Conservation (phyloP, 2,113 vertebrate genomes). For the Nycticryphes semicollaris region DNA sequence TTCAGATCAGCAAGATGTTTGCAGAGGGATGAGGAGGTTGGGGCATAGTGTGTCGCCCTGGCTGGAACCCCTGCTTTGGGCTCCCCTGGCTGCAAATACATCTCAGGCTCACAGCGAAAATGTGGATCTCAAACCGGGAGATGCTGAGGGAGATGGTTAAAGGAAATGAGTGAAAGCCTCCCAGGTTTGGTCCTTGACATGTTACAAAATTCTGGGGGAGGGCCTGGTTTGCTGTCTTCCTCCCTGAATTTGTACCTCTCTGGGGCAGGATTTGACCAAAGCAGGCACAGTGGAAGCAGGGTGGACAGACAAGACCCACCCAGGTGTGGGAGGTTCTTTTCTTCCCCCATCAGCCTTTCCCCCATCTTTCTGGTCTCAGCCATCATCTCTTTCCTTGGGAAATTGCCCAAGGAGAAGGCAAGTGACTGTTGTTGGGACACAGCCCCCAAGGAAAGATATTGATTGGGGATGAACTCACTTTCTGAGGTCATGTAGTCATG, state of each 20-base stretch:
- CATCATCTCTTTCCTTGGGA: background rate
- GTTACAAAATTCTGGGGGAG: background rate
- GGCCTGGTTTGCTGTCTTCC: background rate
- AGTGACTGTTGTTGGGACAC: background rate
- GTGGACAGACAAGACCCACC: fast-evolving
- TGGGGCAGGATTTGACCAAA: background rate
- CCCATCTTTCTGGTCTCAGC: background rate
- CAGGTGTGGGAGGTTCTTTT: background rate
- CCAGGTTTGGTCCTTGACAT: background rate
- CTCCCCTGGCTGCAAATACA: fast-evolving
- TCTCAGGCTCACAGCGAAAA: background rate
- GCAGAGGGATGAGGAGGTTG: background rate
- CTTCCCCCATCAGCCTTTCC: background rate
- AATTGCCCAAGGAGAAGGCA: background rate
- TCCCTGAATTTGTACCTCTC: background rate
- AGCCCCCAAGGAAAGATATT: background rate
- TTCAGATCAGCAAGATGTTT: background rate
- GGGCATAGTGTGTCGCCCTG: background rate
- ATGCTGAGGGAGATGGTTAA: background rate
- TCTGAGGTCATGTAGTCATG: background rate
- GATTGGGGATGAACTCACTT: background rate
- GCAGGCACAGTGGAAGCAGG: background rate
- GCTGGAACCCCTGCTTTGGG: background rate
- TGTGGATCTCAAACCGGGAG: background rate
- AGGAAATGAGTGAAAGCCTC: background rate